Evolutionary conservation across 2,888 invertebrate genomes (phyloP).

Genomic region (Drosophila setosimentum): DNA sequence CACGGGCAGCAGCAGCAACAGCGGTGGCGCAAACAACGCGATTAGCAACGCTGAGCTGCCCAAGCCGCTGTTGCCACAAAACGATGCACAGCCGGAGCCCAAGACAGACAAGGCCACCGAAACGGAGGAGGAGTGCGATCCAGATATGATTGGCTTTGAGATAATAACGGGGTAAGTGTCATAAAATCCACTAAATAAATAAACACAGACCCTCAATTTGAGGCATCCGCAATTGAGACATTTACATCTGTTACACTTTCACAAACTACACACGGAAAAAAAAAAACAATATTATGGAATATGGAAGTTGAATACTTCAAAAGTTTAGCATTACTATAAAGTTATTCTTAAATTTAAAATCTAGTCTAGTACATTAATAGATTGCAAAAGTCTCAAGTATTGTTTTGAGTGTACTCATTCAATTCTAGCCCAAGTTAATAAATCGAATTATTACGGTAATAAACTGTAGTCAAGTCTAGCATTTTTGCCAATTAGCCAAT

Average conservation of each 20-base stretch:
- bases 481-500: slow-evolving; percentile 62
- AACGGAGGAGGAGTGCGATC: slow-evolving; percentile 91
- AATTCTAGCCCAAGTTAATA: slow-evolving; percentile 25
- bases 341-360: neutral
- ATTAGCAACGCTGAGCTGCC: slow-evolving; percentile 75
- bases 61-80: slow-evolving; percentile 76
- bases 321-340: neutral
- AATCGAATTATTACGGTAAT: slow-evolving; percentile 29
- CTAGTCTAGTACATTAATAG: neutral
- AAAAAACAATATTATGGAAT: neutral
- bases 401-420: slow-evolving; percentile 5
- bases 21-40: slow-evolving; percentile 27
- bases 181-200: neutral
- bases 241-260: slow-evolving; percentile 47
- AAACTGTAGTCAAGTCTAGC: slow-evolving; percentile 35
- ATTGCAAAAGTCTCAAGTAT: neutral
- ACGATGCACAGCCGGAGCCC: slow-evolving; percentile 70
- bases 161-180: slow-evolving; percentile 92
- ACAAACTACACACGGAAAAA: slow-evolving; percentile 24
- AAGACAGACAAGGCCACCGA: slow-evolving; percentile 78
- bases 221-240: slow-evolving; percentile 36
- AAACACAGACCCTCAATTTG: slow-evolving; percentile 5
- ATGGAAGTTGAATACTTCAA: neutral
- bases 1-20: slow-evolving; percentile 29
- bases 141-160: slow-evolving; percentile 96